Base-by-base conservation (phyloP, 2,797 vertebrate species). In the Lemur catta region DNA sequence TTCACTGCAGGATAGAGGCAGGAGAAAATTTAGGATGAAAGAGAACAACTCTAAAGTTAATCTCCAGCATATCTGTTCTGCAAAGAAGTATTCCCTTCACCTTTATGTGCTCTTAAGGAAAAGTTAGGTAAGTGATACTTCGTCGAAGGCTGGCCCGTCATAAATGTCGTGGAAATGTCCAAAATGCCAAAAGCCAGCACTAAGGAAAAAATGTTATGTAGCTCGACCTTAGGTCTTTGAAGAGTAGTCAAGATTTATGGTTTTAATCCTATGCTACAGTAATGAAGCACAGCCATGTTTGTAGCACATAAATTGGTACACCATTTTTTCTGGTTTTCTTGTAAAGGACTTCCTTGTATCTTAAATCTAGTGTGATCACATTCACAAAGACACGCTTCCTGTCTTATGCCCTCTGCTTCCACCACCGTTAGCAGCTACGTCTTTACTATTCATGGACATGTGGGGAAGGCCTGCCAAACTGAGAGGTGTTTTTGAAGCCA, bases 1-100 rank as follows among this genome's bases (percentile, higher is more conserved):
- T 98, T 98, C 98, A 97, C 87, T 6, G 91, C 11, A 67, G 96
- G 93, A 55, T 95, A 93, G 97, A 97, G 87, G 81, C 76, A 80
- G 95, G 96, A 95, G 97, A 89, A 75, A 91, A 94, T 88, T 95
- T 94, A 92, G 93, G 92, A 91, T 86, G 93, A 75, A 61, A 93
- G 93, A 50, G 0, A 65, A 63, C 82, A 96, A n/a, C 88, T 92
- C 81, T 92, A 46, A 95, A 79, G 93, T 92, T 78, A 72, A 93
- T 96, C 87, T 94, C 74, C 17, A 57, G 88, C n/a, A 9, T 88
- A 59, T 84, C 74, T 92, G 41, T 90, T 85, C 84, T 74, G 74
- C 43, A 75, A 79, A 78, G 67, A 76, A 67, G 63, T 46, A 81
- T 90, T 94, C 92, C 41, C 69, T 95, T 95, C 88, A 95, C 72